Evolutionary conservation across 2,113 vertebrate genomes (phyloP), one percentile per base, ranked within the genome.

Genomic region (Sinocyclocheilus anophthalmus): DNA sequence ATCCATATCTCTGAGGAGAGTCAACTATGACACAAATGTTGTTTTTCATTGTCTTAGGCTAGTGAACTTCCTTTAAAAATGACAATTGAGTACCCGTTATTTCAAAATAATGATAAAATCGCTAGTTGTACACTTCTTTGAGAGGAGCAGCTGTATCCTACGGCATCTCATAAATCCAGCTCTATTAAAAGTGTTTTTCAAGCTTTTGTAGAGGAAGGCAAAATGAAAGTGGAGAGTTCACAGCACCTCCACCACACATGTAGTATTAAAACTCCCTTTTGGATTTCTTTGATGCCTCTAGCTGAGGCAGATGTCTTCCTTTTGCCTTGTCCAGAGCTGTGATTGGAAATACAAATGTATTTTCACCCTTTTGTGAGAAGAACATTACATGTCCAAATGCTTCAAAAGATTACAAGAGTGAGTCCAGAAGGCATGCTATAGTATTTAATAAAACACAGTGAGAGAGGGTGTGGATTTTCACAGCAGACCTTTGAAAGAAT

Each of bases 371-470:
- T 79, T 24, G 83, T 26, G 10, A 55, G 84, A 57, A 75, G 83
- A 86, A 91, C 91, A 91, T 61, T 70, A 86, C 84, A 83, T 42
- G 30, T 80, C 75, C 53, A 76, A 76, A 70, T 48, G 88, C 89
- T 92, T 93, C 90, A 93, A 93, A 87, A 92, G 90, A 89, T 90
- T 81, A 88, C 90, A 90, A 91, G 85, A 90, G 91, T 91, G 84
- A 81, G 78, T 90, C 89, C 90, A 88, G 78, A 76, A 92, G 89
- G 87, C 90, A 86, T 72, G 81, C 24, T 93, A 81, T 48, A 77
- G 76, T 55, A 55, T 93, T 92, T 91, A 94, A 94, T 94, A 91
- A 93, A 94, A 91, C 84, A 88, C 87, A 87, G 86, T 78, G 69
- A 16, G 37, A 61, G 53, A 55, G 53, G 89, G 91, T 91, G 92